Evolutionary conservation across 2,888 invertebrate genomes (phyloP), one percentile per base, ranked within the genome.

Genomic region (Globia sparganii): DNA sequence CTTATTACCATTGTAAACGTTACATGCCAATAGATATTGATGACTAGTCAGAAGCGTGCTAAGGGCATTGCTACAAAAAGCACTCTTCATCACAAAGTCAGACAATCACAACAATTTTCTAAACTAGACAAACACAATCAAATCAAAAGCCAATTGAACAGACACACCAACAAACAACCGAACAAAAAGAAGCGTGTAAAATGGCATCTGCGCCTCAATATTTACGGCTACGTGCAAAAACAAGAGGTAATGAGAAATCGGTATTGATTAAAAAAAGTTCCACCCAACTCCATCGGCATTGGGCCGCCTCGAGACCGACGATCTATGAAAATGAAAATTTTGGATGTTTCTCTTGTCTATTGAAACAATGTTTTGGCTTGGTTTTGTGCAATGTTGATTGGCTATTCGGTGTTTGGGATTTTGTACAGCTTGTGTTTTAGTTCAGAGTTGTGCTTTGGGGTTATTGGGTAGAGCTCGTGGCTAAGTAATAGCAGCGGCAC

Each of bases 261-360:
- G 58, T 74, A 85, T 86, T 76, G 85, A 81, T 80, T 85, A 79
- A 73, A 87, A 86, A 85, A 85, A 80, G 70, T 82, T 82, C 58
- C 61, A 68, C 46, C 85, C 59, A 75, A 58, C 74, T 75, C 59
- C 34, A 56, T n/a, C 25, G 75, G 18, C 34, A 56, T n/a, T 21
- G 75, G 18, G 37, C 25, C 28, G 46, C 49, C 40, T 58, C 31
- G 62, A 64, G 65, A 49, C 69, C 56, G 53, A 15, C 70, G 72
- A 72, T 21, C 71, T 70, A 76, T 76, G 87, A 80, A 78, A 87
- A 86, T 80, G 78, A 85, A 82, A 87, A 86, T 82, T 87, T 82
- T 80, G 37, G 72, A 73, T 78, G 73, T 81, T 81, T 62, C 65
- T 69, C 34, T 13, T 56, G 64, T 69, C 34, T 72, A 58, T 69